Conservation (phyloP, 1,140 invertebrate species). For the Penaeus japonicus region DNA sequence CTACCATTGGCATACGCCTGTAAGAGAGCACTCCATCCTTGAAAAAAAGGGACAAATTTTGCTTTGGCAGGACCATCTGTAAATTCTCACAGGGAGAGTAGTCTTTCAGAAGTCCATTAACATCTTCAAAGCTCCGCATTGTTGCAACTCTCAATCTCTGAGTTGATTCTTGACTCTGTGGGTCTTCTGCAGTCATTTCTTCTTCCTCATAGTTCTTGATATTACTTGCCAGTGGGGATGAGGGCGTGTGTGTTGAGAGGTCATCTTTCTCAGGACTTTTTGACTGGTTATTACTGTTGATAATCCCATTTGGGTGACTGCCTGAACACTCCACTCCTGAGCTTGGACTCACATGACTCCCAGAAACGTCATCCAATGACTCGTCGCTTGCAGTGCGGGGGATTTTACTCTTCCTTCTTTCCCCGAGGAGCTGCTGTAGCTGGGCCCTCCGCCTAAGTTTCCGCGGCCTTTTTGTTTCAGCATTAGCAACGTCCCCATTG, state of each 20-base stretch:
- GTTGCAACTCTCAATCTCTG: conserved; percentile 39
- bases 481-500: conserved; percentile 33
- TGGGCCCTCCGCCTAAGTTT: conserved; percentile 39
- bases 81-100: conserved; percentile 37
- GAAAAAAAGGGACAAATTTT: conserved; percentile 47
- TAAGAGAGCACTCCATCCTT: conserved; percentile 54
- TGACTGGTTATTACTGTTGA: background rate
- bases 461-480: conserved; percentile 10
- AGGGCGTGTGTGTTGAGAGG: background rate
- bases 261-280: background rate
- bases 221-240: background rate
- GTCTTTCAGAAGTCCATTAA: conserved; percentile 27
- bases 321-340: background rate
- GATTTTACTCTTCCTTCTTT: background rate
- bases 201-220: conserved; percentile 14
- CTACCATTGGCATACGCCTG: conserved; percentile 49
- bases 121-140: conserved; percentile 29
- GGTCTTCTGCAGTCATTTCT: background rate
- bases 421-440: conserved; percentile 20
- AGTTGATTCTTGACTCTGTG: background rate
- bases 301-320: background rate
- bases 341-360: background rate
- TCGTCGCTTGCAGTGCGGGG: conserved; percentile 15
- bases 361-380: background rate
- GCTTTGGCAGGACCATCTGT: conserved; percentile 44